Base-by-base conservation (phyloP, 2,888 invertebrate genomes). In the Stenichneumon culpator region DNA sequence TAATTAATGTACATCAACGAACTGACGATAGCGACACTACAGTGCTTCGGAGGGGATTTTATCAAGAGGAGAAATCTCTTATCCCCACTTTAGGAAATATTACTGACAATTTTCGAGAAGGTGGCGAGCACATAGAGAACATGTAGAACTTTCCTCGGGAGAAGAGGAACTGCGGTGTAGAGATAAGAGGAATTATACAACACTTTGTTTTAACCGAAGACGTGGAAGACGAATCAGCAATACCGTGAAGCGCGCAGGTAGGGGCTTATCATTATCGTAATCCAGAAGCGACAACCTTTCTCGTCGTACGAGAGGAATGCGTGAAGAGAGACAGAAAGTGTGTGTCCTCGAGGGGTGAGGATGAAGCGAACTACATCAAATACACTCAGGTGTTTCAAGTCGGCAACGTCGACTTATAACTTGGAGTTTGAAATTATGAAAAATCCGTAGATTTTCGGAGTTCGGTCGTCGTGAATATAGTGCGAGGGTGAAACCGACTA, bases 351-450 rank as follows among this genome's bases (percentile, higher is more conserved):
- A 11, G 9, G 22, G 19, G 2, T 9, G 22, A 19, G 14, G 44
- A 54, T 19, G 19, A 25, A 3, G 54, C 22, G 11, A 73, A 39
- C 16, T 14, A 63, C 60, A 32, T 63, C n/a, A 63, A 74, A 74
- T 63, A 74, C 60, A 74, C 63, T 28, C 74, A 63, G 73, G n/a
- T 74, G 63, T 28, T 39, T 44, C 25, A 57, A 11, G 14, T 2
- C 57, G 22, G 19, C 19, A 1, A n/a, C 16, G 52, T 19, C n/a
- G 19, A 3, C 57, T 11, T 4, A 14, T 25, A 25, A 19, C 25
- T 57, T 14, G 0, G 3, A 57, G 25, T 57, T 57, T 19, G 9
- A 22, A 11, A 57, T 22, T 11, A 25, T 25, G 57, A 44, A 16
- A 32, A 28, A 74, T 60, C 7, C 47, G 14, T 32, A 63, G 28